Evolutionary conservation across 2,888 invertebrate species (phyloP).

Genomic region (Fragum sueziense): DNA sequence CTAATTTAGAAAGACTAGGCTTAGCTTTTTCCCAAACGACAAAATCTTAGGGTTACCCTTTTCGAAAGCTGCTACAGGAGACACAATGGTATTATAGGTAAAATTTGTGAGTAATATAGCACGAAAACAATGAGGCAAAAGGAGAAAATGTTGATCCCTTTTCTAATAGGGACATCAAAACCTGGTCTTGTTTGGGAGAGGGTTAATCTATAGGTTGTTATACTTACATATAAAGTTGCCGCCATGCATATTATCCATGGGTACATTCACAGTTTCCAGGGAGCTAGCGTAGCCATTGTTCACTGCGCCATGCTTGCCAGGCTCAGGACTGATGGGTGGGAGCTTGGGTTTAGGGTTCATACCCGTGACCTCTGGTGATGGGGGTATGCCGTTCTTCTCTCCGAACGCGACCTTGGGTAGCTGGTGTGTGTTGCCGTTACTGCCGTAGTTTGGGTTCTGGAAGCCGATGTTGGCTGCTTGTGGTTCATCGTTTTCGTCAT

Average conservation of each 20-base stretch:
- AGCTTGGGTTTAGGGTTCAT: constrained; percentile 19
- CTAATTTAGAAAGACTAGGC: no score
- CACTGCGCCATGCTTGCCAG: background rate
- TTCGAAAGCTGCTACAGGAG: no score
- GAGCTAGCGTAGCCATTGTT: constrained; percentile 1
- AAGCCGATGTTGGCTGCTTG: background rate
- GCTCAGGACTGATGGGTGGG: constrained; percentile 7
- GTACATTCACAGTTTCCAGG: constrained; percentile 12
- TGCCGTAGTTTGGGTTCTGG: constrained; percentile 30
- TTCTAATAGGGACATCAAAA: no score
- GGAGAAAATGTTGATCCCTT: no score
- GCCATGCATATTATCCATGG: background rate
- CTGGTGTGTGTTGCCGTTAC: constrained; percentile 16
- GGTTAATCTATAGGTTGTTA: background rate
- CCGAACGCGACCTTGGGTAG: constrained; percentile 39
- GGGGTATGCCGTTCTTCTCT: background rate
- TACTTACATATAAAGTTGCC: constrained; percentile 35
- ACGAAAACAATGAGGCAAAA: no score
- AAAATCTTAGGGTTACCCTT: no score
- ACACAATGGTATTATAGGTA: no score
- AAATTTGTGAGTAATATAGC: no score
- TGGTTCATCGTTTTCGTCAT: constrained; percentile 39
- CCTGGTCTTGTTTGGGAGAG: no score
- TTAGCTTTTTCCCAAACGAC: no score
- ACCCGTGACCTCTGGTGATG: constrained; percentile 1